Evolutionary conservation across 2,113 vertebrate genomes (phyloP).

Genomic region (Phrynosoma platyrhinos): DNA sequence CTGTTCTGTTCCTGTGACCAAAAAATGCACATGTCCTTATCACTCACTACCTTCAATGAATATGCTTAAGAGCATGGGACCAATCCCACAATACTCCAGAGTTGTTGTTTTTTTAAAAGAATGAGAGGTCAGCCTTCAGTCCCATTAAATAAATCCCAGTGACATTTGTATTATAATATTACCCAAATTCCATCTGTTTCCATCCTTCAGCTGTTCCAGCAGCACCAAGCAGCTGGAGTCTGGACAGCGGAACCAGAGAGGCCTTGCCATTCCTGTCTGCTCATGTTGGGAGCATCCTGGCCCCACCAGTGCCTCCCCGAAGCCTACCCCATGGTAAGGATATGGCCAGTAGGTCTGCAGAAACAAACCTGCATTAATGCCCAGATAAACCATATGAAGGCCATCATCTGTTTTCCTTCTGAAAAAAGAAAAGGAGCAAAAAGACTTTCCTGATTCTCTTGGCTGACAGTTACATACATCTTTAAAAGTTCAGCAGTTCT

Average conservation of each 20-base stretch:
- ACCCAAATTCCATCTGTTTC: slow-evolving; percentile 75
- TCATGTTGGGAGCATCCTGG: slow-evolving; percentile 84
- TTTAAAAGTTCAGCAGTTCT: slow-evolving; percentile 12
- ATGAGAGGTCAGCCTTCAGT: slow-evolving; percentile 32
- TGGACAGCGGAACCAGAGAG: slow-evolving; percentile 91
- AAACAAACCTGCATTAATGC: slow-evolving; percentile 32
- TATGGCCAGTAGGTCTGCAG: slow-evolving; percentile 64
- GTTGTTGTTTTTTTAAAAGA: background rate
- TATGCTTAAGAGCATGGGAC: background rate
- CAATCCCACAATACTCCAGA: slow-evolving; percentile 23
- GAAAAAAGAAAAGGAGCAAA: slow-evolving; percentile 6
- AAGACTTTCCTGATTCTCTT: slow-evolving; percentile 52
- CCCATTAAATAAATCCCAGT: slow-evolving; percentile 37
- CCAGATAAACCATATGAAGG: slow-evolving; percentile 33
- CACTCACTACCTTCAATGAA: slow-evolving; percentile 18
- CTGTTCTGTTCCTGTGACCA: slow-evolving; percentile 30
- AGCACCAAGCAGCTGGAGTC: slow-evolving; percentile 90
- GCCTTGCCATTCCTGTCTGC: slow-evolving; percentile 88
- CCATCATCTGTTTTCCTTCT: background rate
- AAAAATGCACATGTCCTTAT: slow-evolving; percentile 1
- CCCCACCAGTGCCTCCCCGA: slow-evolving; percentile 88
- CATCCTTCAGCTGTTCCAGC: slow-evolving; percentile 86
- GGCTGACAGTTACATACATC: slow-evolving; percentile 32
- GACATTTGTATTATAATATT: slow-evolving; percentile 45
- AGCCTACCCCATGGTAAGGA: slow-evolving; percentile 90